Conservation (phyloP, 1,140 invertebrate species). For the Calliphora vicina region DNA sequence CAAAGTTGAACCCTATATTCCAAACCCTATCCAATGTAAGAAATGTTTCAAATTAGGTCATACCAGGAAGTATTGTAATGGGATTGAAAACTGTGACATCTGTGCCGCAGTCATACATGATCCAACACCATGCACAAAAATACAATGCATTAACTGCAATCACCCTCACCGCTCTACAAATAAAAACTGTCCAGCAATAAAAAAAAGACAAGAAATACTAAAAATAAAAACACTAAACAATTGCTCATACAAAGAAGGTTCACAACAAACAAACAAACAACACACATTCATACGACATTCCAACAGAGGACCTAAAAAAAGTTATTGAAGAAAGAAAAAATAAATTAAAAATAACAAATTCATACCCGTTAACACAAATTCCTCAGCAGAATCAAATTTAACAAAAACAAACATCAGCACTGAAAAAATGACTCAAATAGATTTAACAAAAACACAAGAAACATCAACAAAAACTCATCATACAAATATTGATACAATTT, state of each 20-base stretch:
- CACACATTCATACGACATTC: not conserved
- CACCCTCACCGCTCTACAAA: not conserved
- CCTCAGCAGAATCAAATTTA: not conserved
- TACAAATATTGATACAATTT: no score
- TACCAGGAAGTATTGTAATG: not conserved
- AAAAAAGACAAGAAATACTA: not conserved
- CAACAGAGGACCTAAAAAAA: not conserved
- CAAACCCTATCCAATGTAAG: slow-evolving; percentile 2
- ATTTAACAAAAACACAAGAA: no score
- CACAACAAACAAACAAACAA: not conserved
- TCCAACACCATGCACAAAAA: not conserved
- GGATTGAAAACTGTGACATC: not conserved
- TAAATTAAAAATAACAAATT: not conserved
- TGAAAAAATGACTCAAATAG: no score
- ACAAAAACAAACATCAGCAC: not conserved
- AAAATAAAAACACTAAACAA: not conserved
- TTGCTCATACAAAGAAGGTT: not conserved
- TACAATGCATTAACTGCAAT: not conserved
- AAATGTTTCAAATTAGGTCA: not conserved
- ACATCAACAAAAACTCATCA: no score
- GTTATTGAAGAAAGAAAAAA: no score
- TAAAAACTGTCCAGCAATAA: not conserved
- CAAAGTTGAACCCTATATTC: not conserved
- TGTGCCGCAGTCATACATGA: not conserved
- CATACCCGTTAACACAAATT: not conserved